A percentile compares a stretch with the other conserved stretches of the same genome.
phyloP scores from a whole-genome alignment of 2,113 vertebrate genomes.

The Tragulus kanchil region DNA sequence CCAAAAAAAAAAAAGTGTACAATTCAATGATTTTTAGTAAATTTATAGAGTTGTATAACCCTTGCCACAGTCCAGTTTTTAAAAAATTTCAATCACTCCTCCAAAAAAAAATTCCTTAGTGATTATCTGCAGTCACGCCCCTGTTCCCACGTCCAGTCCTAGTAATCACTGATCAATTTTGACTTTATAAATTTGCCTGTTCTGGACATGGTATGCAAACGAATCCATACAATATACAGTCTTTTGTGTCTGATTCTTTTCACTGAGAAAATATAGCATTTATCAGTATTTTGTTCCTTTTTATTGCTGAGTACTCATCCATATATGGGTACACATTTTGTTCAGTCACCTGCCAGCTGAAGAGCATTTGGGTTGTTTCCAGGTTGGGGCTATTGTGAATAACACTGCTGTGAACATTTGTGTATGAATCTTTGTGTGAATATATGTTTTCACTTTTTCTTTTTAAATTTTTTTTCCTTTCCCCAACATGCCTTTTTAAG shows the following conservation, averaged over 20 bases:
- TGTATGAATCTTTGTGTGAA: background rate
- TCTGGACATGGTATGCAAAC: background rate
- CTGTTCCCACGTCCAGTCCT: background rate
- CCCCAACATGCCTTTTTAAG: no score
- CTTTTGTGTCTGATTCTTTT: background rate
- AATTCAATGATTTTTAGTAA: background rate
- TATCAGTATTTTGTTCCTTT: background rate
- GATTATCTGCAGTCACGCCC: background rate
- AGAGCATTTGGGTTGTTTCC: background rate
- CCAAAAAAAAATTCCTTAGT: background rate
- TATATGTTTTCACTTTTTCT: conserved; percentile 14
- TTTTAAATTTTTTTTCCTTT: no score
- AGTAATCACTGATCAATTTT: background rate
- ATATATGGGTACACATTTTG: background rate
- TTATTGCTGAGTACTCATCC: background rate
- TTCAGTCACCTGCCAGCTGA: background rate
- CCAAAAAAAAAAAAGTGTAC: no score
- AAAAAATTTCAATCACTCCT: conserved; percentile 4
- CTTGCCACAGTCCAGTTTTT: background rate
- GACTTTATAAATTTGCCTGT: background rate
- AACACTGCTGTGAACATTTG: background rate
- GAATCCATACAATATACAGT: background rate
- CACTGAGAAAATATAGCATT: background rate
- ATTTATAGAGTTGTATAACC: background rate
- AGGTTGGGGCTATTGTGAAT: background rate